Conservation (phyloP, 2,113 vertebrate genomes). For the Ailurus styani region DNA sequence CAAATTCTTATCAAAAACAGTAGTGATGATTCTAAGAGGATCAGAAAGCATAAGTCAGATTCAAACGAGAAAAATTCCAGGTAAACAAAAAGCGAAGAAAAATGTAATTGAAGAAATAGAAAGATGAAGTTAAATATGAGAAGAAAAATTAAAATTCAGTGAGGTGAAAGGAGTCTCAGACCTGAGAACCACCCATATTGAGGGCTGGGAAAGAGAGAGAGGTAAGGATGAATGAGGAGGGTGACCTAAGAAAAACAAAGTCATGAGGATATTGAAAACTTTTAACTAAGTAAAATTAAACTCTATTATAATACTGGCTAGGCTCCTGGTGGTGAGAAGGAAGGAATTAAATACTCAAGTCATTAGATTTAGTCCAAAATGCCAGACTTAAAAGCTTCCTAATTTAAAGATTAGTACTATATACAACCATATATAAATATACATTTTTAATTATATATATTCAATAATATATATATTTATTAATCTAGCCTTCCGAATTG, state of each 20-base stretch:
- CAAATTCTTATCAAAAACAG: too few relatives aligned
- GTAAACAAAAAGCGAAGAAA: not conserved
- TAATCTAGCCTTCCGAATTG: not conserved
- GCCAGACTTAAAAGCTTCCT: not conserved
- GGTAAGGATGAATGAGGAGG: not conserved
- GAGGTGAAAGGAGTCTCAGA: not conserved
- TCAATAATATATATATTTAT: not conserved
- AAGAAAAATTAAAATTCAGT: not conserved
- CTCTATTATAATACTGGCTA: not conserved
- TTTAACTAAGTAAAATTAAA: not conserved
- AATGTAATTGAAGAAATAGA: not conserved
- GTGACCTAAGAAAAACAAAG: not conserved
- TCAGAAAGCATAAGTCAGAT: not conserved
- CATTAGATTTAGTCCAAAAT: not conserved
- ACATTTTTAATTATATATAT: too few relatives aligned
- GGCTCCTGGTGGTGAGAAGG: not conserved
- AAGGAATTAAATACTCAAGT: not conserved
- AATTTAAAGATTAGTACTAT: not conserved
- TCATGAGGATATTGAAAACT: not conserved
- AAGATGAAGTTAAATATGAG: not conserved
- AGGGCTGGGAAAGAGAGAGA: not conserved
- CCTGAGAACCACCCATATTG: rapidly evolving
- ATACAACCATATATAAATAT: not conserved
- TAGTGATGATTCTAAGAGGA: not conserved
- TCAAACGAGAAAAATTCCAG: not conserved